Base-by-base conservation (phyloP, 2,888 invertebrate genomes). In the Callimorpha dominula region DNA sequence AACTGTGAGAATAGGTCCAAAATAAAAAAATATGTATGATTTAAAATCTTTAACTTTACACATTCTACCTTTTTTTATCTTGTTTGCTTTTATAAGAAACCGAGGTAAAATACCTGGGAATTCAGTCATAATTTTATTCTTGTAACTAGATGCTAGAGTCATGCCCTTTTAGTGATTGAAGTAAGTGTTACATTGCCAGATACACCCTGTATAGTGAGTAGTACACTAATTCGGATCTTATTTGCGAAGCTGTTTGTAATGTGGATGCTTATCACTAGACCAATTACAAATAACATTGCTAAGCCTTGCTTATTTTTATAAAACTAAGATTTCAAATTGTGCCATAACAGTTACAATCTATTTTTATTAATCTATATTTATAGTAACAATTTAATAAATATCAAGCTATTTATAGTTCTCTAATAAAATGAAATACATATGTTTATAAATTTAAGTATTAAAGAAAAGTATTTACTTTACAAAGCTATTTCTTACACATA, bases 401-500 rank as follows among this genome's bases (percentile, higher is more conserved):
- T n/a, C 65, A 20, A 68, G 20, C 12, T 72, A 64, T 64, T 50
- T 70, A 70, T 62, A 40, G 71, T 75, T 64, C 52, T 73, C 17
- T 62, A 73, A 70, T 70, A 50, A 63, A 66, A 70, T 69, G 67
- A 68, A 65, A 63, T 60, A 52, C 8, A 20, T 20, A 64, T 52
- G 40, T 66, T 72, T 74, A 65, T 43, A 74, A 68, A 71, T 64
- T 68, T 69, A 67, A 71, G 43, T 68, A 69, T 69, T 72, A 73
- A 68, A 65, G 46, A 46, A 46, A 70, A 75, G 14, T 76, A 71
- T 20, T 17, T 72, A 65, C 31, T 68, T 62, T 17, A 60, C 40
- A 50, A 40, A 77, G 60, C 63, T 68, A 72, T 68, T 54, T 68
- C 72, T 72, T 74, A 84, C 81, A 81, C 80, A 82, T 77, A 82